Conservation (phyloP, 37 sponge, comb jelly and placozoan species). For the Chondrilla cf. caribensis region DNA sequence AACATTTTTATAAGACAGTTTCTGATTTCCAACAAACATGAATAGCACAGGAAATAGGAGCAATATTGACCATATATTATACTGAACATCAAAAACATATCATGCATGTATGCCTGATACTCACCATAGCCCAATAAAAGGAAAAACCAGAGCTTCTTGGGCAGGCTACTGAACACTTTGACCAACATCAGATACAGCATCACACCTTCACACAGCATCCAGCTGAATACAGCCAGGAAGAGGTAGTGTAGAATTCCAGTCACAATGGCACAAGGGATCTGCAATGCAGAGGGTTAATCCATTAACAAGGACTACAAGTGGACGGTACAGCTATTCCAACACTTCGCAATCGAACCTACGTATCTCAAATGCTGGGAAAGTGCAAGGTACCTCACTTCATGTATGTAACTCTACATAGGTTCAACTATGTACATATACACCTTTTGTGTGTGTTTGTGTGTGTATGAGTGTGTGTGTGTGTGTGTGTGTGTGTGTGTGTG, state of each 20-base stretch:
- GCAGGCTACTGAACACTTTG: slow-evolving; percentile 42
- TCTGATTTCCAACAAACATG: too few relatives aligned
- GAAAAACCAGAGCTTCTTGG: slow-evolving; percentile 63
- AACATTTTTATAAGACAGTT: too few relatives aligned
- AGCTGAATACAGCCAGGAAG: slow-evolving; percentile 52
- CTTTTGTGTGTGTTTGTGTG: too few relatives aligned
- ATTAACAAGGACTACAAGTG: not conserved
- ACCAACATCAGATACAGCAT: slow-evolving; percentile 68
- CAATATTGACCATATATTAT: too few relatives aligned
- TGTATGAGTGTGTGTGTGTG: too few relatives aligned
- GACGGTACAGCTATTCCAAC: not conserved
- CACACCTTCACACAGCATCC: slow-evolving; percentile 76
- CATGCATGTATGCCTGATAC: too few relatives aligned
- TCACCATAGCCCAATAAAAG: slow-evolving; percentile 54
- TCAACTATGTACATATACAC: too few relatives aligned
- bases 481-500: too few relatives aligned
- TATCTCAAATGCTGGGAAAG: too few relatives aligned
- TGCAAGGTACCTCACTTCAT: too few relatives aligned
- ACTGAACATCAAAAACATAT: too few relatives aligned
- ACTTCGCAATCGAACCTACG: not conserved
- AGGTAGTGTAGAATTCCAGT: slow-evolving; percentile 55
- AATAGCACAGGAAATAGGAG: too few relatives aligned
- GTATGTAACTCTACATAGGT: not conserved
- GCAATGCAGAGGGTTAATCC: not conserved
- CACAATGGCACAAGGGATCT: slow-evolving; percentile 46